Percentiles rank a stretch among this genome's conserved stretches.
These are phyloP conservation scores for Melanotaenia nigrans DNA, from an alignment of 2,797 vertebrate genomes.

Conservation along the genomic window DNA sequence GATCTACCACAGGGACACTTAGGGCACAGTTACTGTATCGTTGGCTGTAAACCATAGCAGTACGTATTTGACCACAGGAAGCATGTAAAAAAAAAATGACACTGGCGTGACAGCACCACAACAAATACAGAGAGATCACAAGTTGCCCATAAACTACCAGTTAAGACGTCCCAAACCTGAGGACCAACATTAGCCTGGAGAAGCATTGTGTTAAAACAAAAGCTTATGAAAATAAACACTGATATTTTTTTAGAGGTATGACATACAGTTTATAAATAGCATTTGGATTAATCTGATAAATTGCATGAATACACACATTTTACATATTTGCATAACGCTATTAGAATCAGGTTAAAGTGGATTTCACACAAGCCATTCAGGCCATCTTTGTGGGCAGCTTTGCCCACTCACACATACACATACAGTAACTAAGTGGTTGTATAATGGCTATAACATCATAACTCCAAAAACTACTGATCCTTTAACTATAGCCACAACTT, in stretches of 20 bases:
- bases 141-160: conserved; percentile 42
- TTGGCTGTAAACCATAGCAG: conserved; percentile 53
- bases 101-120: conserved; percentile 66
- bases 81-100: conserved; percentile 57
- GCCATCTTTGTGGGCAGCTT: conserved; percentile 11
- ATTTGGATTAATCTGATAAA: conserved; percentile 75
- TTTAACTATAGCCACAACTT: conserved; percentile 35
- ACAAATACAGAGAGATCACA: conserved; percentile 56
- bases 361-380: conserved; percentile 41
- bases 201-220: conserved; percentile 65
- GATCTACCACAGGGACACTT: conserved; percentile 44
- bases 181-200: conserved; percentile 50
- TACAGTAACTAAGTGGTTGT: conserved; percentile 37
- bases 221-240: conserved; percentile 81
- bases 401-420: neutral
- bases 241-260: conserved; percentile 75
- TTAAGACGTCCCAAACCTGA: conserved; percentile 65
- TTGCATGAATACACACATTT: conserved; percentile 75
- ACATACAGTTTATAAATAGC: conserved; percentile 79
- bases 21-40: conserved; percentile 51
- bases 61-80: conserved; percentile 67
- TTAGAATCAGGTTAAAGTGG: conserved; percentile 64
- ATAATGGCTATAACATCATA: conserved; percentile 60
- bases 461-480: conserved; percentile 48
- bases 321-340: conserved; percentile 77